These are phyloP conservation scores for Seira sanloemensis DNA, from an alignment of 2,888 invertebrate species.

Conservation along the genomic window DNA sequence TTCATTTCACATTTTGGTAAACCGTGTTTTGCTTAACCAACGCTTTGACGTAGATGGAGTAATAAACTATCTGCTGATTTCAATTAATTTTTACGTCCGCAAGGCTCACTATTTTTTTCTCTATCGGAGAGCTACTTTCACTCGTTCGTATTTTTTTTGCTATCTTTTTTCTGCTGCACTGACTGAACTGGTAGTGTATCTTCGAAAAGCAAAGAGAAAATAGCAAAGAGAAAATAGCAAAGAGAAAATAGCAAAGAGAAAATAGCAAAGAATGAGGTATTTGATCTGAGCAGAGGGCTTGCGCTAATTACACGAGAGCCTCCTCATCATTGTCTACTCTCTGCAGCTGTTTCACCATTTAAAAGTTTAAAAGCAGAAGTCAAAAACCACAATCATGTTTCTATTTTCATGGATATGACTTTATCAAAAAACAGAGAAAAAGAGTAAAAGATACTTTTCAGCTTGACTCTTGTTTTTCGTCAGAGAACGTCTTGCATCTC, in stretches of 20 bases:
- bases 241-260: background rate
- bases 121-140: background rate
- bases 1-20: conserved; percentile 9
- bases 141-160: background rate
- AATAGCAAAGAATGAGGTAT: background rate
- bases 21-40: conserved; percentile 8
- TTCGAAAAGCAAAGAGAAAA: too few species aligned
- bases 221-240: too few species aligned
- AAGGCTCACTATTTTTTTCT: background rate
- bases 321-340: background rate
- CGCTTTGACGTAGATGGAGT: background rate
- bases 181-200: conserved; percentile 3
- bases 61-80: background rate
- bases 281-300: background rate
- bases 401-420: conserved; percentile 12
- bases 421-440: background rate
- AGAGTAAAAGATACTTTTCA: background rate
- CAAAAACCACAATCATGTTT: conserved; percentile 17
- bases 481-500: background rate
- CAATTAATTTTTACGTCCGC: background rate
- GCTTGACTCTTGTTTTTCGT: background rate
- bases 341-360: conserved; percentile 5
- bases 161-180: conserved; percentile 18
- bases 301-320: background rate
- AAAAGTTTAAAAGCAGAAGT: background rate